These are phyloP conservation scores for Ceramica pisi DNA, from an alignment of 2,888 invertebrate species.

Conservation along the genomic window DNA sequence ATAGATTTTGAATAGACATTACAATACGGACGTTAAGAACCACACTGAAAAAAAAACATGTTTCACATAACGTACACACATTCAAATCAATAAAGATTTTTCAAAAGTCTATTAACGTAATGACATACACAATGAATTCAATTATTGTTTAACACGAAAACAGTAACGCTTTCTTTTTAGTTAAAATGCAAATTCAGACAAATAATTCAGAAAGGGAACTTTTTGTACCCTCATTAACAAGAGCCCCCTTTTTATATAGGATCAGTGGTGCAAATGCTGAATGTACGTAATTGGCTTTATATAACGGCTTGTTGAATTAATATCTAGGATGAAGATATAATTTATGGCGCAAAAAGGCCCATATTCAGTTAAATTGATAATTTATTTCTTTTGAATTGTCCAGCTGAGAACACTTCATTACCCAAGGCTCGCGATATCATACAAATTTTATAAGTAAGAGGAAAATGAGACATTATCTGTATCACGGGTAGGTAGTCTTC, in stretches of 20 bases:
- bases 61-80: too few relatives aligned
- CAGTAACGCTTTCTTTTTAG: conserved; percentile 79
- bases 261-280: conserved; percentile 76
- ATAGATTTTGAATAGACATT: too few relatives aligned
- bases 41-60: too few relatives aligned
- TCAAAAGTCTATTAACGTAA: conserved; percentile 19
- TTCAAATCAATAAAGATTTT: neutral
- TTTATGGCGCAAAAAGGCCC: conserved; percentile 62
- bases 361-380: conserved; percentile 59
- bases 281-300: conserved; percentile 78
- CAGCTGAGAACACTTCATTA: conserved; percentile 56
- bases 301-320: conserved; percentile 76
- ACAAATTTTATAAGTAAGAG: neutral
- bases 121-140: conserved; percentile 37
- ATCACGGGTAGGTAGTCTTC: neutral
- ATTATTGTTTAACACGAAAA: conserved; percentile 68
- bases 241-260: conserved; percentile 75
- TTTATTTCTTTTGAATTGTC: conserved; percentile 56
- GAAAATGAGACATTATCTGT: neutral
- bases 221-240: conserved; percentile 83
- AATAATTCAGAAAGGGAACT: conserved; percentile 81
- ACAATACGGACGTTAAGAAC: too few relatives aligned
- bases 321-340: conserved; percentile 70
- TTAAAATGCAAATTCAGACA: conserved; percentile 83
- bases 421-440: conserved; percentile 18